Conservation (phyloP, 2,888 invertebrate genomes). For the Hyposoter dolosus region DNA sequence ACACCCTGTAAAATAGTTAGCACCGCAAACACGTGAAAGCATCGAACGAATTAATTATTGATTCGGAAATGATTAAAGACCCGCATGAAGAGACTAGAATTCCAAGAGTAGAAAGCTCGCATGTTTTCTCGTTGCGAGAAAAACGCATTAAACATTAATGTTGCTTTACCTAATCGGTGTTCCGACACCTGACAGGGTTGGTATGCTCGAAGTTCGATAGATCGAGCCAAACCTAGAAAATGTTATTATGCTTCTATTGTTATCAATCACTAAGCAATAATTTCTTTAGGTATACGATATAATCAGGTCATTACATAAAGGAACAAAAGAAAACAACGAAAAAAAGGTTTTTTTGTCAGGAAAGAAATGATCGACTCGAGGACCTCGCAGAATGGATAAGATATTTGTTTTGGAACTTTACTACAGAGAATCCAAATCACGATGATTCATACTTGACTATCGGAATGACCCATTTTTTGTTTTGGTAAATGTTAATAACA, state of each 20-base stretch:
- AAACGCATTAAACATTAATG: conserved; percentile 77
- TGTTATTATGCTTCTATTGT: conserved; percentile 73
- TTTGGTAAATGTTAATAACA: conserved; percentile 49
- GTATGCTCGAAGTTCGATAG: conserved; percentile 96
- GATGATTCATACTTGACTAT: conserved; percentile 59
- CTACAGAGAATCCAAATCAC: not conserved
- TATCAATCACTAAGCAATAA: conserved; percentile 63
- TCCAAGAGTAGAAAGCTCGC: conserved; percentile 11
- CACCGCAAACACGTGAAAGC: conserved; percentile 25
- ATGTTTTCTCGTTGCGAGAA: conserved; percentile 30
- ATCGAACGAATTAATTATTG: conserved; percentile 6
- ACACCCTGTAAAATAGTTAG: conserved; percentile 60
- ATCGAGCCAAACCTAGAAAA: conserved; percentile 89
- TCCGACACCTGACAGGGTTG: conserved; percentile 91
- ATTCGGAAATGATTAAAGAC: not conserved
- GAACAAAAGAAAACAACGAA: not conserved
- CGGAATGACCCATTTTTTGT: conserved; percentile 11
- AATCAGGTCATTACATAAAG: conserved; percentile 13
- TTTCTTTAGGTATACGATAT: conserved; percentile 10
- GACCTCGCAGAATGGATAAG: not conserved
- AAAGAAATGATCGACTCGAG: conserved; percentile 13
- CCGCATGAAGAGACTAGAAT: not conserved
- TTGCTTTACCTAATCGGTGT: conserved; percentile 90
- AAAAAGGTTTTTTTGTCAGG: conserved; percentile 5
- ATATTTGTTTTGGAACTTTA: not conserved